Conservation (phyloP, 2,113 vertebrate species). For the Psophia crepitans region DNA sequence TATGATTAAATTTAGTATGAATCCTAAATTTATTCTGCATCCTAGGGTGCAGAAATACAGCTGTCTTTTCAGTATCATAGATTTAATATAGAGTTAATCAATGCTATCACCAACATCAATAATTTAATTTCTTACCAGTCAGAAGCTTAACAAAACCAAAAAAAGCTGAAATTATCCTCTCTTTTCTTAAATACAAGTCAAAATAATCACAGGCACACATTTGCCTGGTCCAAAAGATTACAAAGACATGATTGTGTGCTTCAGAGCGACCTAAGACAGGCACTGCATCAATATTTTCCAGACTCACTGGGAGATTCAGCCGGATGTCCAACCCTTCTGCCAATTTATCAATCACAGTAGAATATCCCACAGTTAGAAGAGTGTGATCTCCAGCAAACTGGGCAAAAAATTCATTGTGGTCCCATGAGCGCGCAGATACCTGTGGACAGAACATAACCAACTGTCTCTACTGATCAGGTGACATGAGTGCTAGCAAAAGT, state of each 20-base stretch:
- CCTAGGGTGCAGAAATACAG: too few species aligned
- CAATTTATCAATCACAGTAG: conserved; percentile 83
- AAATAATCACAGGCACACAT: neutral
- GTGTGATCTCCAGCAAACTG: conserved; percentile 98
- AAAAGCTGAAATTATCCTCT: neutral
- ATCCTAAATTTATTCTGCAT: too few species aligned
- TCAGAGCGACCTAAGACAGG: neutral
- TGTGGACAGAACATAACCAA: conserved; percentile 41
- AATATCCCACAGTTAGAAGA: conserved; percentile 87
- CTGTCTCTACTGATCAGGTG: neutral
- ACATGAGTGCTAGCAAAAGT: neutral
- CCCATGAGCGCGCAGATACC: conserved; percentile 97
- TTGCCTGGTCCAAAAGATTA: neutral
- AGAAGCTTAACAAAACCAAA: too few species aligned
- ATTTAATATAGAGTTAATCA: too few species aligned
- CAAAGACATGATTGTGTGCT: neutral
- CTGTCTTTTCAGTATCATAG: too few species aligned
- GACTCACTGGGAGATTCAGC: conserved; percentile 85
- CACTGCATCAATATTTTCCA: neutral
- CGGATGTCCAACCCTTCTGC: conserved; percentile 88
- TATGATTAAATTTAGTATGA: too few species aligned
- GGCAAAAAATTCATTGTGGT: conserved; percentile 99
- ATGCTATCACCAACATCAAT: too few species aligned
- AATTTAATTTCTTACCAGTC: too few species aligned
- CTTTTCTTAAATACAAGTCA: neutral